Percentiles rank a stretch among this genome's conserved stretches.
phyloP scores from a whole-genome alignment of 2,888 invertebrate species.

The Leptopilina drosophilae region DNA sequence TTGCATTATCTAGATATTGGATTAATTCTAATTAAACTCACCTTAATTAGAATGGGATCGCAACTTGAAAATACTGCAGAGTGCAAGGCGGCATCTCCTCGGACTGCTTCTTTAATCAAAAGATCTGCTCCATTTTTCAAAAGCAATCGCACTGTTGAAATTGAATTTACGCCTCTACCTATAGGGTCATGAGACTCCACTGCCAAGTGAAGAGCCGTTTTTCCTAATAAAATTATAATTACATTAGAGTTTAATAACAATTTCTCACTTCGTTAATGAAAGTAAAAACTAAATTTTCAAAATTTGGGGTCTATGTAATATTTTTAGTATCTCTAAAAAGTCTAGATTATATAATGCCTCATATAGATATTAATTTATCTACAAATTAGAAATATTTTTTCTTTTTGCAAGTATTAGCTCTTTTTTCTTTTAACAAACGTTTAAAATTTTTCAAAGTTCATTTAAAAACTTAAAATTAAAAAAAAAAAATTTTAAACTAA shows the following conservation, averaged over 20 bases:
- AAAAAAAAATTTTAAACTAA: no score
- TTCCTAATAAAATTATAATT: slow-evolving; percentile 58
- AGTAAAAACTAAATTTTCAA: no score
- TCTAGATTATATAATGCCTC: no score
- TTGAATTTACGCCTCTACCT: slow-evolving; percentile 50
- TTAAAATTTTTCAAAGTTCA: background rate
- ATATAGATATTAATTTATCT: no score
- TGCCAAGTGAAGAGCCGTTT: slow-evolving; percentile 69
- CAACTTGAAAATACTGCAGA: slow-evolving; percentile 62
- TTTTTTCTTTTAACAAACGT: background rate
- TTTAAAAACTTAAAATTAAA: no score
- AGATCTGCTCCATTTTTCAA: slow-evolving; percentile 66
- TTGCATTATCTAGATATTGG: no score
- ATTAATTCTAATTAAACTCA: slow-evolving; percentile 42
- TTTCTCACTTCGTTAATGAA: background rate
- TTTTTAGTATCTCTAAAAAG: no score
- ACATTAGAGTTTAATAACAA: background rate
- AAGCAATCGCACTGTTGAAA: slow-evolving; percentile 60
- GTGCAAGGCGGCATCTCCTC: slow-evolving; percentile 68
- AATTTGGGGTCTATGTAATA: no score
- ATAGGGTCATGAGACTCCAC: slow-evolving; percentile 64
- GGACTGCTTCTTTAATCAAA: slow-evolving; percentile 59
- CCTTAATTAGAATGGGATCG: slow-evolving; percentile 68
- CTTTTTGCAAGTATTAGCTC: no score
- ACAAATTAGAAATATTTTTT: no score